These are phyloP conservation scores for Cyclophora albipunctata DNA, from an alignment of 2,888 invertebrate genomes.

Conservation along the genomic window DNA sequence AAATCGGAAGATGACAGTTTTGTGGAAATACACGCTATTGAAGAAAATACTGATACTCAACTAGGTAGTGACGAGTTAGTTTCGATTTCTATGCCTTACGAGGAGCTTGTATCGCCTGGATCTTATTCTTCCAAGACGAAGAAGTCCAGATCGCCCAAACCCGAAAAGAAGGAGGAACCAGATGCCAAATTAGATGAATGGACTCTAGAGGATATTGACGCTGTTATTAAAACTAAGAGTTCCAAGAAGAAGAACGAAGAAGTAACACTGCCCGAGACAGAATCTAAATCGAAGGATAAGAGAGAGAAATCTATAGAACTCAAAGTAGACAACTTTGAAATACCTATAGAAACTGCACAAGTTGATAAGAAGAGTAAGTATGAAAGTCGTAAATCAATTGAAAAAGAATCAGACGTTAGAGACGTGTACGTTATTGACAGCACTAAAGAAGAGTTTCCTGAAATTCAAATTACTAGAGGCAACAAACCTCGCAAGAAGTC, in stretches of 20 bases:
- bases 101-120: conserved; percentile 40
- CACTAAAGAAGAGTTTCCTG: conserved; percentile 62
- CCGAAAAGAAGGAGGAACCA: conserved; percentile 37
- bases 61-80: conserved; percentile 53
- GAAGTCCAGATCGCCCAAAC: conserved; percentile 47
- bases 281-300: conserved; percentile 22
- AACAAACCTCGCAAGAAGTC: conserved; percentile 53
- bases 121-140: conserved; percentile 43
- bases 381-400: conserved; percentile 39
- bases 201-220: conserved; percentile 25
- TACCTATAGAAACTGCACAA: conserved; percentile 35
- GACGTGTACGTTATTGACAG: conserved; percentile 66
- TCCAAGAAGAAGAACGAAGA: conserved; percentile 20
- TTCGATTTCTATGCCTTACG: conserved; percentile 56
- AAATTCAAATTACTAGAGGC: conserved; percentile 61
- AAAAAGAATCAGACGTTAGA: conserved; percentile 47
- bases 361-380: conserved; percentile 53
- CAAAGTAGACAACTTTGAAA: conserved; percentile 19
- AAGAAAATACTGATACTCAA: conserved; percentile 43
- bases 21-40: conserved; percentile 66
- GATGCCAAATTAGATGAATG: conserved; percentile 27
- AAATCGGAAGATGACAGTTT: conserved; percentile 63
- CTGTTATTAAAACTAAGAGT: conserved; percentile 15
- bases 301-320: conserved; percentile 20
- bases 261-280: conserved; percentile 22